Evolutionary conservation across 2,888 invertebrate genomes (phyloP).

Genomic region (Bombylius major): DNA sequence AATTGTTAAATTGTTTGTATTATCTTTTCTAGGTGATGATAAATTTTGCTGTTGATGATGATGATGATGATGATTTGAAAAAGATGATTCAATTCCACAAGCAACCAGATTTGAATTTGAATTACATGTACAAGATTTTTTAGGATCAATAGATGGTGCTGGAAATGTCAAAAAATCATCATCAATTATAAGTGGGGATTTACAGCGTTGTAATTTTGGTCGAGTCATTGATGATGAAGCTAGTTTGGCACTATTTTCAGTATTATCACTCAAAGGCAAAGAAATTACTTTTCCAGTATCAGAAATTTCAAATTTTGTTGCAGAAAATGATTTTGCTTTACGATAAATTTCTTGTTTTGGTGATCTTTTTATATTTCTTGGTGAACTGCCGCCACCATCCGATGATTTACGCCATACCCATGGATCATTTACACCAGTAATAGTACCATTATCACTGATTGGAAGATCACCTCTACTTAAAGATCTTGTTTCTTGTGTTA

Average conservation of each 20-base stretch:
- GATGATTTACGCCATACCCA: conserved; percentile 25
- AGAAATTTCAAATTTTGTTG: conserved; percentile 20
- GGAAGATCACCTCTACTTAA: conserved; percentile 16
- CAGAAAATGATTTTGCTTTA: conserved; percentile 24
- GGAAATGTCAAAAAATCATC: conserved; percentile 13
- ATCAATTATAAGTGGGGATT: conserved; percentile 20
- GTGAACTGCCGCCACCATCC: neutral
- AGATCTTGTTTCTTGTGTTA: conserved; percentile 17
- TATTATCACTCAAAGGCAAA: conserved; percentile 2
- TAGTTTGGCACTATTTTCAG: conserved; percentile 9
- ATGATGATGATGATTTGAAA: conserved; percentile 13
- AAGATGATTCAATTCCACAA: no score
- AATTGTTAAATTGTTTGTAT: neutral
- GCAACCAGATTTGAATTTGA: neutral
- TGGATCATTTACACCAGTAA: conserved; percentile 19
- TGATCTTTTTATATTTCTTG: conserved; percentile 11
- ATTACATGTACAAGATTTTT: conserved; percentile 9
- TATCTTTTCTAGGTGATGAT: conserved; percentile 10
- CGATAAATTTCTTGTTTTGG: conserved; percentile 19
- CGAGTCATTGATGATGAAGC: conserved; percentile 10
- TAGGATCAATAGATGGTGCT: conserved; percentile 17
- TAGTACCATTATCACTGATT: conserved; percentile 3
- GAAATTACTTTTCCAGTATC: neutral
- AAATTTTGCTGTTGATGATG: conserved; percentile 20
- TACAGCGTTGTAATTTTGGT: conserved; percentile 23